Evolutionary conservation across 2,888 invertebrate genomes (phyloP).

Genomic region (Mimumesa dahlbomi): DNA sequence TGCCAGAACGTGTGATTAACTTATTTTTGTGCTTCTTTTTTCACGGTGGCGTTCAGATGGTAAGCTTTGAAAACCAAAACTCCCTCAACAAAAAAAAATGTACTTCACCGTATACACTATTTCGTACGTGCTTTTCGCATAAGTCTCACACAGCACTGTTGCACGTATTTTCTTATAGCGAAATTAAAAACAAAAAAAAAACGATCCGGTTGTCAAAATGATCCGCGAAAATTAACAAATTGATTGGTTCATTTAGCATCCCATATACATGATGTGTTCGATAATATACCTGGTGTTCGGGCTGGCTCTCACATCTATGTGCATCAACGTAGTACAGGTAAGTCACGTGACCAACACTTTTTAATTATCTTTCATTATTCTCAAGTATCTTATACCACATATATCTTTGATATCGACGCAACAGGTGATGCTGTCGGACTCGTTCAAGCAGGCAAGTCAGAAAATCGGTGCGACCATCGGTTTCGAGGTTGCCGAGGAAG

Average conservation of each 20-base stretch:
- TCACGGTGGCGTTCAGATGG: conserved; percentile 77
- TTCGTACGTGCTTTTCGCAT: conserved; percentile 54
- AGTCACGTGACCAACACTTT: no score
- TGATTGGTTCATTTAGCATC: conserved; percentile 83
- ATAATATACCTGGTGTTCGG: conserved; percentile 97
- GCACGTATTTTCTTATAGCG: conserved; percentile 48
- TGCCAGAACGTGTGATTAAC: conserved; percentile 55
- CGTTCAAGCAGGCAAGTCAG: conserved; percentile 91
- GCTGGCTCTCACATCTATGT: conserved; percentile 97
- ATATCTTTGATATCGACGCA: not conserved
- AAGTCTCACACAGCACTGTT: conserved; percentile 50
- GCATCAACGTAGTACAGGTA: conserved; percentile 96
- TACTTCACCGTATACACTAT: conserved; percentile 49
- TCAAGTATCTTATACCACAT: not conserved
- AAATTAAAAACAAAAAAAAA: conserved; percentile 30
- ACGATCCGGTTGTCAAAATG: conserved; percentile 10
- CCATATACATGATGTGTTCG: conserved; percentile 93
- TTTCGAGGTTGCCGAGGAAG: conserved; percentile 87
- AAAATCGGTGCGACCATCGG: conserved; percentile 93
- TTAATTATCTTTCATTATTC: conserved; percentile 1
- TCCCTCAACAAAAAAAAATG: conserved; percentile 21
- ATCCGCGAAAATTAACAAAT: conserved; percentile 49
- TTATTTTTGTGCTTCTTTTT: conserved; percentile 65
- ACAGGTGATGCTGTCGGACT: conserved; percentile 85
- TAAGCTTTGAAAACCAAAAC: conserved; percentile 68